Percentiles rank a stretch among this genome's conserved stretches.
phyloP scores from a whole-genome alignment of 2,113 vertebrate species.

The Burhinus oedicnemus region DNA sequence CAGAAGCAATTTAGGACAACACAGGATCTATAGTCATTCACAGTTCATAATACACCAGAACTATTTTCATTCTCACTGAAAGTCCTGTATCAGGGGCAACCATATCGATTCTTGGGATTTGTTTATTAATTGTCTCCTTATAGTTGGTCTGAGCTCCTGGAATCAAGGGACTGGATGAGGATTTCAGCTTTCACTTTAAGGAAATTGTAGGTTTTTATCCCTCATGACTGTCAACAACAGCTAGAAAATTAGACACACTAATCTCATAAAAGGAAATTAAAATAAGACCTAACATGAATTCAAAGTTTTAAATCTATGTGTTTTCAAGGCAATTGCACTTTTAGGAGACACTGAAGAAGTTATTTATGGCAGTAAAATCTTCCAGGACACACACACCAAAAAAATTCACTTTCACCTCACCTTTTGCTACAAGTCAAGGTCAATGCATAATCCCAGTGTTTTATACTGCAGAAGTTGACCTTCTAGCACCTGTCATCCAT shows the following conservation, averaged over 20 bases:
- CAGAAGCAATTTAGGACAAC: background rate
- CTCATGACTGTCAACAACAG: background rate
- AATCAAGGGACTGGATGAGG: background rate
- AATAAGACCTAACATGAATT: background rate
- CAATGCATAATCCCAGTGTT: rapidly evolving
- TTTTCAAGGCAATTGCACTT: background rate
- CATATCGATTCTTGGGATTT: background rate
- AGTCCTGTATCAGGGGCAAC: background rate
- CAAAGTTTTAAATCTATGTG: background rate
- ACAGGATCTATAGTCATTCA: background rate
- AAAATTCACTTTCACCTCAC: background rate
- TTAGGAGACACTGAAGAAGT: background rate
- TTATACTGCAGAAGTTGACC: background rate
- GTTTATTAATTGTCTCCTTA: background rate
- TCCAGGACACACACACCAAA: background rate
- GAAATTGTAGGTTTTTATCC: background rate
- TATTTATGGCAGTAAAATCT: background rate
- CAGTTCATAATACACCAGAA: background rate
- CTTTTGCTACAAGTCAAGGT: background rate
- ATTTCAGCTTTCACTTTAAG: background rate
- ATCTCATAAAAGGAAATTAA: background rate
- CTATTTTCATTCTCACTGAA: background rate
- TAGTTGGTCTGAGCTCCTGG: background rate
- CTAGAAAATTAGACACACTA: background rate
- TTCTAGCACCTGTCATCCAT: background rate